Evolutionary conservation across 2,797 vertebrate species (phyloP).

Genomic region (Sebastes trivittatus): DNA sequence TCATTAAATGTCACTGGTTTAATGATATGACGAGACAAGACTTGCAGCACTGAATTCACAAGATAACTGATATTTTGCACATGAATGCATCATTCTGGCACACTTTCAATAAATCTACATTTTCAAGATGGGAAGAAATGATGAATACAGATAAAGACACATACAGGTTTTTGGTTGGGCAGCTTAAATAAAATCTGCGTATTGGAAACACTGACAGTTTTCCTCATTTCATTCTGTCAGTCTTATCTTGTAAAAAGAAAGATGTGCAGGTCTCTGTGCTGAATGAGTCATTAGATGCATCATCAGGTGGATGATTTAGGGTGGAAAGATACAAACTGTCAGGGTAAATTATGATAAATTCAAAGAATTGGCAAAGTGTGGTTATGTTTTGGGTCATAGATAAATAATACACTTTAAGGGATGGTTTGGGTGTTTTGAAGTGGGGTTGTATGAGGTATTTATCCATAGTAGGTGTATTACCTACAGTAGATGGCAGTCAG

Average conservation of each 20-base stretch:
- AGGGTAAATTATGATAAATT: neutral
- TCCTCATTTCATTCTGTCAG: neutral
- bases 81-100: neutral
- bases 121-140: neutral
- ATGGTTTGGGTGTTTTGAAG: too few species aligned
- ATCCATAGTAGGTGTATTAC: too few species aligned
- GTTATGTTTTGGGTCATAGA: neutral
- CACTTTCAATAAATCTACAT: neutral
- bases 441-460: too few species aligned
- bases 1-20: neutral
- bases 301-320: neutral
- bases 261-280: neutral
- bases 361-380: neutral
- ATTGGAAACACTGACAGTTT: neutral
- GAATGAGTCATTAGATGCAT: neutral
- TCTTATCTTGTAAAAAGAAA: neutral
- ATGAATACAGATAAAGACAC: neutral
- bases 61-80: neutral
- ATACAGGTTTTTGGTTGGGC: neutral
- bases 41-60: neutral
- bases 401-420: neutral
- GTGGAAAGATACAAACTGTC: neutral
- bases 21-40: neutral
- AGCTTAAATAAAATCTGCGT: neutral
- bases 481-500: too few species aligned